Evolutionary conservation across 2,888 invertebrate species (phyloP).

Genomic region (Endomychus coccineus): DNA sequence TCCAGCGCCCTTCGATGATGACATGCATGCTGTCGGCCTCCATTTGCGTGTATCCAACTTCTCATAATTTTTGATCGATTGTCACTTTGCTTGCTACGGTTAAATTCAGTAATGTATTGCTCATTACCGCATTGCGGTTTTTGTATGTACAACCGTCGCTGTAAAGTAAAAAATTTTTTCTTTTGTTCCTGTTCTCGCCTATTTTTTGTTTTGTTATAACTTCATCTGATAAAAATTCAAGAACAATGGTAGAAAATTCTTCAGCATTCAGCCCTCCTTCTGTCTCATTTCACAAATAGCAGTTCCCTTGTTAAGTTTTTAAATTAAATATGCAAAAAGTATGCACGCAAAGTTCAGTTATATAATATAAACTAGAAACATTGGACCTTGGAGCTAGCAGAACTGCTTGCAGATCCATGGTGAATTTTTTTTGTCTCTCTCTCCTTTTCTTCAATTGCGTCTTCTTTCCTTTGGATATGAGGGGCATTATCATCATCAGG

Average conservation of each 20-base stretch:
- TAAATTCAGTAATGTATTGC: slow-evolving; percentile 1
- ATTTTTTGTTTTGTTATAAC: not conserved
- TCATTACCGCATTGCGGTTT: slow-evolving; percentile 1
- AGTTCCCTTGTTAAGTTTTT: not conserved
- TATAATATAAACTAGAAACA: slow-evolving; percentile 1
- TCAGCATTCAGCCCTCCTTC: not conserved
- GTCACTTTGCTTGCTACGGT: not conserved
- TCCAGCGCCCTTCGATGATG: not conserved
- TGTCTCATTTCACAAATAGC: not conserved
- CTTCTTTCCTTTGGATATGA: not conserved
- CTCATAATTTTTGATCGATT: not conserved
- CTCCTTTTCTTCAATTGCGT: not conserved
- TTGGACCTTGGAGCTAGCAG: not conserved
- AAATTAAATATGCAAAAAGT: slow-evolving; percentile 1
- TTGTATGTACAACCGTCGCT: not conserved
- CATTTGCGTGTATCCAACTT: slow-evolving; percentile 1
- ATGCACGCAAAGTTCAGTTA: not conserved
- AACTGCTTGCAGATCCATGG: not conserved
- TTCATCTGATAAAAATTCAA: not conserved
- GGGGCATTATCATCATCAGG: not conserved
- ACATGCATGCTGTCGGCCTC: not conserved
- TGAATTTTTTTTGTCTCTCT: not conserved
- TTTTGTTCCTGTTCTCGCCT: not conserved
- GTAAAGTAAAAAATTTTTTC: too few relatives aligned
- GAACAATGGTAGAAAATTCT: not conserved